Percentiles rank a stretch among this genome's conserved stretches.
phyloP scores from a whole-genome alignment of 1,140 invertebrate species.

The Triops longicaudatus region DNA sequence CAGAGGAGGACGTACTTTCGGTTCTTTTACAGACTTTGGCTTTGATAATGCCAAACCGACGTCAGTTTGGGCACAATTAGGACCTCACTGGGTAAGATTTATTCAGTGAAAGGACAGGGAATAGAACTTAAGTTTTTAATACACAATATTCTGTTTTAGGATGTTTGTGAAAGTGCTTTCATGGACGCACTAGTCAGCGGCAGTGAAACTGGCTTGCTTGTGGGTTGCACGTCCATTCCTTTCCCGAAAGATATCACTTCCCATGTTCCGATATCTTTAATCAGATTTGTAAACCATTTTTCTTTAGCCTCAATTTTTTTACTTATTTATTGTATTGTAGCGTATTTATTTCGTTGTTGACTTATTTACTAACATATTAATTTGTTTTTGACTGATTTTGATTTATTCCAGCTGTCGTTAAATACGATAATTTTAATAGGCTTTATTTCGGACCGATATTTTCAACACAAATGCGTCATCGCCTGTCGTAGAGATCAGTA shows the following conservation, averaged over 20 bases:
- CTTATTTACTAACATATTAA: too few species aligned
- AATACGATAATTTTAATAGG: neutral
- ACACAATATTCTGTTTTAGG: neutral
- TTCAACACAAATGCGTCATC: neutral
- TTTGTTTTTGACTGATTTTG: too few species aligned
- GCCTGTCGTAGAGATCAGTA: neutral
- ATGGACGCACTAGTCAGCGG: neutral
- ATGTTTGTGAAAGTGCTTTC: neutral
- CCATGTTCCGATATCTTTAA: neutral
- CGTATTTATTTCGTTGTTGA: neutral
- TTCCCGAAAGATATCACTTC: neutral
- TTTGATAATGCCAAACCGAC: neutral
- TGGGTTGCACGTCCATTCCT: neutral
- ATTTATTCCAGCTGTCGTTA: too few species aligned
- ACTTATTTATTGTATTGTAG: neutral
- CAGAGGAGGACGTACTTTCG: neutral
- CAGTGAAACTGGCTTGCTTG: neutral
- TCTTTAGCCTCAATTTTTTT: neutral
- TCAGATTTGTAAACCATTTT: neutral
- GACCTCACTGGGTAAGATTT: constrained; percentile 1
- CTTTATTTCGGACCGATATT: neutral
- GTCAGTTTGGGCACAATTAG: neutral
- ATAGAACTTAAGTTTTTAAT: too few species aligned
- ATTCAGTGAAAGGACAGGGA: too few species aligned
- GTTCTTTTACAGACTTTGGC: neutral